Evolutionary conservation across 2,888 invertebrate species (phyloP), one percentile per base, ranked within the genome.

Genomic region (Caenorhabditis becei): DNA sequence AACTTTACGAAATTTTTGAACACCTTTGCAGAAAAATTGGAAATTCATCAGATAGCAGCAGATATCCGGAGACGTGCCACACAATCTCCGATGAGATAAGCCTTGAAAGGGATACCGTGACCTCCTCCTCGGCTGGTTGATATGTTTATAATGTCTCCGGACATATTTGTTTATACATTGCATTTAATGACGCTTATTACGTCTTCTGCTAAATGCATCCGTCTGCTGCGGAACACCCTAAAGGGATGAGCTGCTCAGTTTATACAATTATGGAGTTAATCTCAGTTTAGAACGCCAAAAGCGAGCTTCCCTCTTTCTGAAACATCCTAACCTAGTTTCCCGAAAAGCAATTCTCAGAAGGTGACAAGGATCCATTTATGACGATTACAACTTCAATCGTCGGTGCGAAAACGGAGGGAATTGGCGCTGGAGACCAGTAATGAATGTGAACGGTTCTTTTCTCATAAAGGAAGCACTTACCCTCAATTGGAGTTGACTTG

Each of bases 131-230:
- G 41, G 2, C 41, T 14, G 10, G 8, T 14, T 41, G 41, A 54
- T 54, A 54, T n/a, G 26, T 28, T 24, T 24, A 51, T 23, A 10
- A 54, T n/a, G 14, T 26, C 28, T 26, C 41, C 14, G 8, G 41
- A 41, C 41, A 41, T 16, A 53, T 71, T 71, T 71, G 71, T 71
- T 71, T 71, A 71, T 71, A 71, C 71, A 71, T 71, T 41, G 59
- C 71, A 71, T 62, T 71, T 71, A 63, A 71, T 63, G 62, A 71
- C 54, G 71, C 71, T 71, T 71, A 71, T 71, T 71, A 63, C 62
- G 71, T 62, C 71, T 62, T 71, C 71, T 71, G 71, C 61, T 59
- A 58, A 49, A 69, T 69, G 69, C 61, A 70, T 70, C 70, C 70
- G 23, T 58, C 49, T 49, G 49, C 20, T 49, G 8, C 49, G 7